Percentiles rank a stretch among this genome's conserved stretches.
These are phyloP conservation scores for Nothocercus nigrocapillus DNA, from an alignment of 2,113 vertebrate species.

Conservation along the genomic window DNA sequence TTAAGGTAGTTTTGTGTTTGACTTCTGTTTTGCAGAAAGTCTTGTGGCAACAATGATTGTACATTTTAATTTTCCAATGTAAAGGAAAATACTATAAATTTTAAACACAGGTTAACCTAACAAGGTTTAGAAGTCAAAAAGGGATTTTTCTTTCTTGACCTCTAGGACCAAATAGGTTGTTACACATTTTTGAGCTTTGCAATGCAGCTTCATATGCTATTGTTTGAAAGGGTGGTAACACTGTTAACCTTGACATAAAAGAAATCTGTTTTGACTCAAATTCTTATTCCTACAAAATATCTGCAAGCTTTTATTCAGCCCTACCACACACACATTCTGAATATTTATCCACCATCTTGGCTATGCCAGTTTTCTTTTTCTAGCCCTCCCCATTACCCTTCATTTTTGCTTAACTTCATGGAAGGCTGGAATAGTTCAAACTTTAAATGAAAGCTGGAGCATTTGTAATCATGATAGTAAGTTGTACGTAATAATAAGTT, in stretches of 20 bases:
- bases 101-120: neutral
- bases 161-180: neutral
- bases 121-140: neutral
- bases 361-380: neutral
- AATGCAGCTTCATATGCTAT: neutral
- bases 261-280: neutral
- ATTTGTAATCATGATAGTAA: neutral
- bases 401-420: neutral
- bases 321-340: neutral
- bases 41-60: neutral
- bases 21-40: neutral
- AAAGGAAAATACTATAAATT: neutral
- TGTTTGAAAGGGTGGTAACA: neutral
- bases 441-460: neutral
- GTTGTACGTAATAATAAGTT: neutral
- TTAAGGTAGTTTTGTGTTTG: neutral
- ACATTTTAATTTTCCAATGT: neutral
- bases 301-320: neutral
- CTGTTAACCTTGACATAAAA: neutral
- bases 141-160: neutral
- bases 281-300: neutral
- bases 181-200: neutral
- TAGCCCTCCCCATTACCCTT: neutral
- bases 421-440: neutral
- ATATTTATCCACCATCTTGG: neutral